Evolutionary conservation across 92 coral and sea anemone genomes (phyloP), one percentile per base, ranked within the genome.

Genomic region (Palythoa caribaeorum): DNA sequence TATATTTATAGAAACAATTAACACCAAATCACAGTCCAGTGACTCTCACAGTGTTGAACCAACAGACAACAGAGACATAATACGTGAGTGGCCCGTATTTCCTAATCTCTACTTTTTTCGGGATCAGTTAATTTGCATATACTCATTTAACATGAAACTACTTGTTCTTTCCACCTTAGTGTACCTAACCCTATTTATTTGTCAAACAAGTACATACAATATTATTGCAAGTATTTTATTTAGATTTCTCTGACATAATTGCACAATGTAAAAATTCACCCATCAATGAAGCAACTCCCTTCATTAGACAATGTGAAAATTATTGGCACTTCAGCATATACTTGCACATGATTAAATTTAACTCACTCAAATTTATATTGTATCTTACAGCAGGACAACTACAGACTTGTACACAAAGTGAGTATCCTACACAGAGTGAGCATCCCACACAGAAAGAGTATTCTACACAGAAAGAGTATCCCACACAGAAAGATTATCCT

Each of bases 31-130:
- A 63, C 70, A 63, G 36, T 17, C 70, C 28, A 9, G 70, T 63
- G 70, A 63, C 70, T 63, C 70, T 63, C 70, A 17, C 70, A 62
- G 70, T 62, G 70, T 62, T 62, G 70, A 62, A 62, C 70, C 70
- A 62, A 62, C 70, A 63, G 70, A 63, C 70, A 63, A 63, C 36
- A 63, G 9, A 63, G 70, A 63, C 70, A 63, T 63, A 59, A 59
- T 59, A 59, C 5, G 65, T 59, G 65, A 59, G 20, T 59, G 65
- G 17, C 65, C 65, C 65, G n/a, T 59, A 59, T 59, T 59, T 59
- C 65, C 65, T 59, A 59, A 59, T 1, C 65, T 59, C 65, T 1
- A 59, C 65, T 59, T 59, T 59, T 59, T 59, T 59, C 65, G 14
- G 65, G 65, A 59, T 59, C n/a, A 14, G n/a, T 59, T 59, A 59